Conservation (phyloP, 2,113 vertebrate genomes). For the Tretioscincus oriximinensis region DNA sequence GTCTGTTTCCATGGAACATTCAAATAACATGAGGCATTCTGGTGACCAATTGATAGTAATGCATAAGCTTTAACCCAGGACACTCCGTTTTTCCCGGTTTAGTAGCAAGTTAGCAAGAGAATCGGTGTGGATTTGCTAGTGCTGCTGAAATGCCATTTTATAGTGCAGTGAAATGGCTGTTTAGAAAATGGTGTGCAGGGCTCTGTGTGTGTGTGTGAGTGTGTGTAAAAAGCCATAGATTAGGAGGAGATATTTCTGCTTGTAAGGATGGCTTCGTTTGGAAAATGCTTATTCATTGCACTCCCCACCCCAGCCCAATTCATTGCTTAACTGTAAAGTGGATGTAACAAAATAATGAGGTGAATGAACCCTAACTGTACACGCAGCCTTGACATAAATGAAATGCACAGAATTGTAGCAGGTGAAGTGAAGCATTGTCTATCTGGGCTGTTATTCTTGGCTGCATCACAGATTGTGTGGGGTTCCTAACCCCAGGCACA, state of each 20-base stretch:
- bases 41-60: conserved; percentile 66
- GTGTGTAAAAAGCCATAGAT: conserved; percentile 59
- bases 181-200: conserved; percentile 35
- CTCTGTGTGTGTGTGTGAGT: conserved; percentile 60
- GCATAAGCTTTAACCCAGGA: conserved; percentile 77
- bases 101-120: conserved; percentile 80
- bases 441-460: conserved; percentile 99
- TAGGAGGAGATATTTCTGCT: conserved; percentile 72
- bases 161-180: conserved; percentile 66
- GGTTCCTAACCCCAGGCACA: conserved; percentile 97
- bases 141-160: conserved; percentile 79
- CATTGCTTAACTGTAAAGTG: conserved; percentile 87
- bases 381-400: conserved; percentile 95
- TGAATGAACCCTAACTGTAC: conserved; percentile 95
- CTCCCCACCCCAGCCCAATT: conserved; percentile 73
- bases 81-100: conserved; percentile 73
- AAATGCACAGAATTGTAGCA: conserved; percentile 92
- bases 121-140: conserved; percentile 82
- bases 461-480: conserved; percentile 98
- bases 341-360: conserved; percentile 92
- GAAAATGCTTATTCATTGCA: conserved; percentile 82
- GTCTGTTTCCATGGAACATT: conserved; percentile 52
- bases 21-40: conserved; percentile 62
- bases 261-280: conserved; percentile 75
- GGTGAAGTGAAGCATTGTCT: conserved; percentile 99